phyloP scores from a whole-genome alignment of 2,888 invertebrate species.

The Helleia helle region DNA sequence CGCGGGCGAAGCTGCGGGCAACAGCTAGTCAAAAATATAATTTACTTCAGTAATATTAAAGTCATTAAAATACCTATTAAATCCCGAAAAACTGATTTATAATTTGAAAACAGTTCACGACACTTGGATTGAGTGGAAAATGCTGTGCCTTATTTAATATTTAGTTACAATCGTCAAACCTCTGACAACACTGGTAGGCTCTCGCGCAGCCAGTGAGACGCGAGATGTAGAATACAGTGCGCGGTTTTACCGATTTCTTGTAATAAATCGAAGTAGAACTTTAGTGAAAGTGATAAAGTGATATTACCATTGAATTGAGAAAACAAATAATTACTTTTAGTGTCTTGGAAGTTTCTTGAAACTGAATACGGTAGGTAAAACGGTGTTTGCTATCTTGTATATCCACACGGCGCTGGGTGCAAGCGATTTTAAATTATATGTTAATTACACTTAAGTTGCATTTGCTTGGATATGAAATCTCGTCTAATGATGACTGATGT shows the following conservation, averaged over 20 bases:
- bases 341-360: slow-evolving; percentile 7
- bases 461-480: slow-evolving; percentile 14
- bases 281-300: slow-evolving; percentile 48
- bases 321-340: neutral
- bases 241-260: slow-evolving; percentile 42
- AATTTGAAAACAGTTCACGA: no score
- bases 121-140: no score
- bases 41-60: no score
- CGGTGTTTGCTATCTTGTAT: neutral
- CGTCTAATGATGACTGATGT: slow-evolving; percentile 19
- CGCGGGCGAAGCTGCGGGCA: no score
- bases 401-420: slow-evolving; percentile 6
- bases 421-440: slow-evolving; percentile 16
- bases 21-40: no score
- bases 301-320: neutral
- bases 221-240: slow-evolving; percentile 27
- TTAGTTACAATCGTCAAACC: no score
- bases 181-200: slow-evolving; percentile 26
- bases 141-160: no score
- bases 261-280: slow-evolving; percentile 47
- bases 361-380: slow-evolving; percentile 21
- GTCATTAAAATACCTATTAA: no score
- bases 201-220: slow-evolving; percentile 48
- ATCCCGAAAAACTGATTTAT: no score
- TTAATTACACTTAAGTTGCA: slow-evolving; percentile 12